phyloP scores from a whole-genome alignment of 2,113 vertebrate species.

The Phaethon lepturus region DNA sequence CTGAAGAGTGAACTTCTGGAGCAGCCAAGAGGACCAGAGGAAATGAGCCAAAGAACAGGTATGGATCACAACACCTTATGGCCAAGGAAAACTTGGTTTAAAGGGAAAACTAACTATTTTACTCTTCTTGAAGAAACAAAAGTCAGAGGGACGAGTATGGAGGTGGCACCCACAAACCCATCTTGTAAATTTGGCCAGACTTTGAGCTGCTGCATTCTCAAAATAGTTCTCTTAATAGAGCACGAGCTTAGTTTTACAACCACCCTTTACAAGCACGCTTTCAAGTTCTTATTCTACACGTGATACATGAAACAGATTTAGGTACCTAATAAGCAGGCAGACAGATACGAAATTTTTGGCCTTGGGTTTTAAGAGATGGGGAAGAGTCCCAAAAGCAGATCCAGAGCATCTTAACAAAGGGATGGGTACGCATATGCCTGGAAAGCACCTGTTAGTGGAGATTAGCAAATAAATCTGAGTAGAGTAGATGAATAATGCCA shows the following conservation, averaged over 20 bases:
- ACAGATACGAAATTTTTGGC: neutral
- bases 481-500: neutral
- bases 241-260: neutral
- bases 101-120: neutral
- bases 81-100: neutral
- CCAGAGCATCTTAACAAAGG: neutral
- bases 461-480: neutral
- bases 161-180: neutral
- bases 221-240: neutral
- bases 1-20: neutral
- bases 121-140: neutral
- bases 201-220: neutral
- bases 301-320: neutral
- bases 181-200: neutral
- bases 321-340: neutral
- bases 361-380: neutral
- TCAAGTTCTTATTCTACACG: neutral
- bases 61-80: rapidly evolving
- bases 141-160: neutral
- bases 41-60: neutral
- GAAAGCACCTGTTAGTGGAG: slow-evolving; percentile 19
- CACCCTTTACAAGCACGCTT: neutral
- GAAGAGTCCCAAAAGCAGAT: neutral
- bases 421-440: neutral
- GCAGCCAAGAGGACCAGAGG: neutral